These are phyloP conservation scores for Colostygia pectinataria DNA, from an alignment of 2,888 invertebrate genomes.

Conservation along the genomic window DNA sequence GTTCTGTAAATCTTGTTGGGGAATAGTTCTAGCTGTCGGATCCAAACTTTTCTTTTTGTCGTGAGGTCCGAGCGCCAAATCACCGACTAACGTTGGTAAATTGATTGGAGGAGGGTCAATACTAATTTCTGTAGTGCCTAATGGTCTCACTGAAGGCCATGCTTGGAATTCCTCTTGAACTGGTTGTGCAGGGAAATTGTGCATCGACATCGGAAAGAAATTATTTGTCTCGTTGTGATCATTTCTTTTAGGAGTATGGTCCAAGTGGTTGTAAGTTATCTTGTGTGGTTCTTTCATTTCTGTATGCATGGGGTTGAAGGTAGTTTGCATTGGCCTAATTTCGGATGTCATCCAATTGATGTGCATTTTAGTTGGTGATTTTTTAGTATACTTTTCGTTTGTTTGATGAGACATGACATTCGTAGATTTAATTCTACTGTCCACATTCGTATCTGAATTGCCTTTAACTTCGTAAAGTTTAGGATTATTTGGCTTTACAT, in stretches of 20 bases:
- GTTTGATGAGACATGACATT: conserved; percentile 51
- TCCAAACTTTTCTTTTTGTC: conserved; percentile 71
- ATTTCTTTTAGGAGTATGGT: conserved; percentile 58
- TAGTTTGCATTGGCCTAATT: conserved; percentile 67
- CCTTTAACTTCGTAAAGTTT: conserved; percentile 65
- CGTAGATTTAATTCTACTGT: conserved; percentile 52
- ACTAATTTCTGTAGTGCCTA: conserved; percentile 75
- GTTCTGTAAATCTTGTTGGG: conserved; percentile 65
- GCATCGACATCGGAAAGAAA: conserved; percentile 73
- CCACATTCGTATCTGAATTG: conserved; percentile 42
- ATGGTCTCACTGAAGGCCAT: conserved; percentile 71
- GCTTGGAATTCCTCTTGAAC: conserved; percentile 71
- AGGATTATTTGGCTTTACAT: conserved; percentile 47
- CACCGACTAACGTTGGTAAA: conserved; percentile 73
- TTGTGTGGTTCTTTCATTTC: conserved; percentile 62
- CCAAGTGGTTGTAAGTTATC: conserved; percentile 53
- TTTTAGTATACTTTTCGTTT: conserved; percentile 71
- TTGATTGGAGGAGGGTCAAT: conserved; percentile 78
- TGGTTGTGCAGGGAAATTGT: conserved; percentile 65
- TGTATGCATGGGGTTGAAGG: conserved; percentile 53
- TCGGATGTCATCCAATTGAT: conserved; percentile 81
- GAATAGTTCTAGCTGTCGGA: conserved; percentile 47
- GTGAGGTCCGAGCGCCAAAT: conserved; percentile 74
- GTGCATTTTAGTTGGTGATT: conserved; percentile 74
- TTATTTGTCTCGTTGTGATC: conserved; percentile 60